A percentile compares a stretch with the other conserved stretches of the same genome.
Conservation (phyloP, 2,797 vertebrate species). For the Gymnoscopelus braueri region DNA sequence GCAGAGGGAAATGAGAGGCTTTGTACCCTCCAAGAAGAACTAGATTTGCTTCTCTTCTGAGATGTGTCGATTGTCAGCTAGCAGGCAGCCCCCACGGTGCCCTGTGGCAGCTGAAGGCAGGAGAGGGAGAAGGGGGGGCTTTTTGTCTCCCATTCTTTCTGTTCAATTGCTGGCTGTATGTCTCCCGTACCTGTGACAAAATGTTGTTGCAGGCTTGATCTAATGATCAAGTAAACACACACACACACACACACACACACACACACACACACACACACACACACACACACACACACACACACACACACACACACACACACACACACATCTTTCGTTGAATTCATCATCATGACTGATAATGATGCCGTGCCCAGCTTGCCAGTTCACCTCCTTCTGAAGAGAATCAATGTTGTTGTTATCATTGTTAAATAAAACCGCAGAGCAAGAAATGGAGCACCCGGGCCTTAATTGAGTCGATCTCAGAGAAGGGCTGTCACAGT, state of each 20-base stretch:
- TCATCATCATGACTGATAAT: conserved; percentile 35
- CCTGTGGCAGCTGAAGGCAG: conserved; percentile 28
- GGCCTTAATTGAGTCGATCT: conserved; percentile 53
- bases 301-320: too few relatives aligned
- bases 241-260: too few relatives aligned
- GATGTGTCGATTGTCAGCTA: conserved; percentile 47
- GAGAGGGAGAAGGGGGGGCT: conserved; percentile 37
- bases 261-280: too few relatives aligned
- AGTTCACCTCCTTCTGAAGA: conserved; percentile 35
- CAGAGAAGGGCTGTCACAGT: too few relatives aligned
- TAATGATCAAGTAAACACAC: conserved; percentile 32
- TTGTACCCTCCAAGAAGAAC: conserved; percentile 58
- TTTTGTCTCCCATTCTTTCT: conserved; percentile 43
- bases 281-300: too few relatives aligned
- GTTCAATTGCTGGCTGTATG: conserved; percentile 37
- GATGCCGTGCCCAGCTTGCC: conserved; percentile 43
- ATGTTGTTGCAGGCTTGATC: conserved; percentile 19
- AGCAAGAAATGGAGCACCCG: conserved; percentile 36
- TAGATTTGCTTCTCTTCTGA: conserved; percentile 58
- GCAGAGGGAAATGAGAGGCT: conserved; percentile 29
- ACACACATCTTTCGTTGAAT: conserved; percentile 29
- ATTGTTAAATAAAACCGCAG: conserved; percentile 57
- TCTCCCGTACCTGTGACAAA: conserved; percentile 31
- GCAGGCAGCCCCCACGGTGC: conserved; percentile 43
- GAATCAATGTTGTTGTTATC: conserved; percentile 43